Base-by-base conservation (phyloP, 2,888 invertebrate genomes). In the Sinodicranocentrus sp. region DNA sequence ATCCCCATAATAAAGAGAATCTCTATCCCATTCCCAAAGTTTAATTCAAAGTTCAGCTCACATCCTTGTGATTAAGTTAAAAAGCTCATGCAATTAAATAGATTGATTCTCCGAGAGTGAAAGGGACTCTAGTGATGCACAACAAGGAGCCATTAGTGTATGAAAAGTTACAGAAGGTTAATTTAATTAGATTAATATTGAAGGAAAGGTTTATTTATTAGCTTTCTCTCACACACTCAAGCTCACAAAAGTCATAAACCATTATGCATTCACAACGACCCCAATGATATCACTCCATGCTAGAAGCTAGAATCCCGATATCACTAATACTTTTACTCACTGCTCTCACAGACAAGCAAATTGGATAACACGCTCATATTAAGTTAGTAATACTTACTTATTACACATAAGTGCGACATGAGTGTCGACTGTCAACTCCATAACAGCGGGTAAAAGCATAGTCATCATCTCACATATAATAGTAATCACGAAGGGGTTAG, bases 161-260 rank as follows among this genome's bases (percentile, higher is more conserved):
- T 82, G 82, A 82, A 82, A 82, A 82, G 76, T 76, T 67, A 76
- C 17, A 82, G 75, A 61, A 59, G 82, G 82, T 76, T 82, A 82
- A 82, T 82, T 82, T 82, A 82, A 76, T 82, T 82, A 82, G 82
- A 82, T 82, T 82, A 82, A 82, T 75, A 82, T 82, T 76, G 82
- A 82, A 82, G 80, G 67, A 65, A 82, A 76, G 75, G 76, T 82
- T 82, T 82, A 82, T 82, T 82, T 82, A 82, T 82, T 82, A 82
- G 76, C 68, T 70, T 75, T 63, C 70, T 43, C 52, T 61, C 75
- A 43, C 48, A 48, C 79, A 72, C 80, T 72, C 73, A 19, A 75
- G 76, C 67, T 76, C 75, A 82, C 82, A 75, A 82, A 76, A 82
- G 76, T 82, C 82, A 82, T 82, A 76, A 76, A 71, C 70, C 82